phyloP scores from a whole-genome alignment of 2,888 invertebrate species.

The Pristionchus fissidentatus region DNA sequence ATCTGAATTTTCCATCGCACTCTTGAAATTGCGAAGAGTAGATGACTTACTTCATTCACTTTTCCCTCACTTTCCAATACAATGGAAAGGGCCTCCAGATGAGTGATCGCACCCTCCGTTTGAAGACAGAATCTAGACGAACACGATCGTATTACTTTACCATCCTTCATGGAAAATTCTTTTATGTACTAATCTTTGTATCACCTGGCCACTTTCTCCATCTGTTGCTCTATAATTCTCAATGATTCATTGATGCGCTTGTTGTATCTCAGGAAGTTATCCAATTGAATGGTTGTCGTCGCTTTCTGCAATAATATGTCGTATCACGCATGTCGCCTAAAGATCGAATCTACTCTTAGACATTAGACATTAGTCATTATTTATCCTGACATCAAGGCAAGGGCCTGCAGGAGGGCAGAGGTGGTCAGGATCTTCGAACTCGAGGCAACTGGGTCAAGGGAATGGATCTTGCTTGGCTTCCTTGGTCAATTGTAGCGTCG shows the following conservation, averaged over 20 bases:
- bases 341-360: no score
- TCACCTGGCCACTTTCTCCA: slow-evolving; percentile 29
- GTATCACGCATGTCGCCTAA: no score
- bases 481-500: no score
- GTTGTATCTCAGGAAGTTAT: slow-evolving; percentile 12
- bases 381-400: no score
- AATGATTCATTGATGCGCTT: neutral
- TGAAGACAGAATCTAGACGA: slow-evolving; percentile 63
- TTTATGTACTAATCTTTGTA: neutral
- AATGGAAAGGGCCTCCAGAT: slow-evolving; percentile 61
- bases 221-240: neutral
- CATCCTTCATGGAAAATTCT: no score
- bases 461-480: no score
- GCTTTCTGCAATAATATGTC: slow-evolving; percentile 39
- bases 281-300: slow-evolving; percentile 11
- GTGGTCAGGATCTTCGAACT: no score
- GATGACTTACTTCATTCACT: slow-evolving; percentile 32
- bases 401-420: no score
- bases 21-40: no score
- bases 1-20: slow-evolving; percentile 2
- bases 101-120: slow-evolving; percentile 65
- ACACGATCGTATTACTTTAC: no score
- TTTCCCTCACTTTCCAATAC: slow-evolving; percentile 50
- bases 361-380: no score
- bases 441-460: no score